Conservation (phyloP, 53 echinoderm and acorn worm species). For the Echinarachnius parma region DNA sequence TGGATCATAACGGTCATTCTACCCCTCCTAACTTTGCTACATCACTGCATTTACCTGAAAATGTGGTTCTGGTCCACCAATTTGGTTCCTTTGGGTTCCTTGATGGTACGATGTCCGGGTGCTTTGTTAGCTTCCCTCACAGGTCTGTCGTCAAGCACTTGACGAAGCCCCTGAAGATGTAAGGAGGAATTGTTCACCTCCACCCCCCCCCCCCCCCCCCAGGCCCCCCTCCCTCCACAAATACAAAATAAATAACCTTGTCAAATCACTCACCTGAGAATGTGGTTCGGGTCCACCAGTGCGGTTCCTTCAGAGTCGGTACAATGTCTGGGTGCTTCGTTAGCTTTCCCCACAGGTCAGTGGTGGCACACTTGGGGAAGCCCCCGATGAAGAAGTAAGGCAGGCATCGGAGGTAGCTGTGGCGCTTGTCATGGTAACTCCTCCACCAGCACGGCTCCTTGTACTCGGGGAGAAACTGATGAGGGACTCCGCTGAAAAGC, state of each 20-base stretch:
- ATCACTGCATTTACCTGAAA: slow-evolving; percentile 27
- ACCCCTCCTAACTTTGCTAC: too few relatives aligned
- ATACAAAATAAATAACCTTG: too few relatives aligned
- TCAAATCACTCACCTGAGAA: too few relatives aligned
- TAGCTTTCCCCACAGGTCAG: slow-evolving; percentile 30
- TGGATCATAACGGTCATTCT: too few relatives aligned
- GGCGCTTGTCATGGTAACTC: neutral
- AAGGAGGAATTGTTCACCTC: too few relatives aligned
- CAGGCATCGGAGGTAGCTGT: neutral
- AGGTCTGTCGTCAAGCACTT: slow-evolving; percentile 34
- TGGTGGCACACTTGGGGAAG: slow-evolving; percentile 39
- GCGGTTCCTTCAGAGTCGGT: slow-evolving; percentile 22
- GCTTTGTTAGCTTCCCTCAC: slow-evolving; percentile 14
- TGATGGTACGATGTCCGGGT: slow-evolving; percentile 11
- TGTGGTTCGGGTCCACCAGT: slow-evolving; percentile 47
- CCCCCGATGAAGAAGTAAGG: slow-evolving; percentile 43
- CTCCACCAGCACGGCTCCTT: slow-evolving; percentile 30
- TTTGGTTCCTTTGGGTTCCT: slow-evolving; percentile 29
- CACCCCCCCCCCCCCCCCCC: too few relatives aligned
- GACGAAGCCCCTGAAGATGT: too few relatives aligned
- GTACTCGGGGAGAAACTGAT: slow-evolving; percentile 18
- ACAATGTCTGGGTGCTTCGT: slow-evolving; percentile 16
- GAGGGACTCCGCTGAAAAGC: slow-evolving; percentile 19
- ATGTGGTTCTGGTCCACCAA: slow-evolving; percentile 23
- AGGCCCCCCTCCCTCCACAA: too few relatives aligned